Evolutionary conservation across 2,888 invertebrate genomes (phyloP).

Genomic region (Trissoscelio sp.): DNA sequence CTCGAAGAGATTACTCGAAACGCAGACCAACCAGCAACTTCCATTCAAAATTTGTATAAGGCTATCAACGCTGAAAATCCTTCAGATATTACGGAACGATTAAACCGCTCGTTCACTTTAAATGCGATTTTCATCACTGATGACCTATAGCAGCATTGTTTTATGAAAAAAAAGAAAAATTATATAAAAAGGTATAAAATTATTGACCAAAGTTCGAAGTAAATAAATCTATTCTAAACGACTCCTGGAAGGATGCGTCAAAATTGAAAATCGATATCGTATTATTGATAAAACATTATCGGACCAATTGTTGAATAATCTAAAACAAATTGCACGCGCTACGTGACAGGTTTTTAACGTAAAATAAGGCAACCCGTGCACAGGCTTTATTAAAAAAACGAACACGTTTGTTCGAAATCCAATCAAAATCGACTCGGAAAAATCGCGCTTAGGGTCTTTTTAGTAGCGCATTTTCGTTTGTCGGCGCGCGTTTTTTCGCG

Average conservation of each 20-base stretch:
- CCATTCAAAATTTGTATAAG: conserved; percentile 36
- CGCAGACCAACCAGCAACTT: conserved; percentile 31
- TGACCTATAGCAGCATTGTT: background rate
- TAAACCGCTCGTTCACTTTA: background rate
- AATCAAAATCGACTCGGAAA: conserved; percentile 39
- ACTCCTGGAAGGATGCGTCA: conserved; percentile 2
- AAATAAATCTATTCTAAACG: background rate
- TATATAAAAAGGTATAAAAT: background rate
- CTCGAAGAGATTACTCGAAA: conserved; percentile 46
- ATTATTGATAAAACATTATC: conserved; percentile 57
- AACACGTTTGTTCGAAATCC: conserved; percentile 49
- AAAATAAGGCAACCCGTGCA: conserved; percentile 17
- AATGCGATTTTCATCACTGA: conserved; percentile 16
- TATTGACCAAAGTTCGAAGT: background rate
- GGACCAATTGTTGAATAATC: conserved; percentile 48
- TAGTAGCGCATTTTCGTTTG: conserved; percentile 12
- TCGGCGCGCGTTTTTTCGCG: conserved; percentile 5
- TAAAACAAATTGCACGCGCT: conserved; percentile 43
- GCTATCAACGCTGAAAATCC: conserved; percentile 35
- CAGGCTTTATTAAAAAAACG: conserved; percentile 42
- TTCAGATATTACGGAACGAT: conserved; percentile 12
- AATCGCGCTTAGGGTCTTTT: conserved; percentile 33
- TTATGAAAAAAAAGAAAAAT: background rate
- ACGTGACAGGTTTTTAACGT: conserved; percentile 27
- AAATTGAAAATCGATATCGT: conserved; percentile 51